A percentile compares a stretch with the other conserved stretches of the same genome.
These are phyloP conservation scores for Synergus umbraculus DNA, from an alignment of 2,888 invertebrate species.

Conservation along the genomic window DNA sequence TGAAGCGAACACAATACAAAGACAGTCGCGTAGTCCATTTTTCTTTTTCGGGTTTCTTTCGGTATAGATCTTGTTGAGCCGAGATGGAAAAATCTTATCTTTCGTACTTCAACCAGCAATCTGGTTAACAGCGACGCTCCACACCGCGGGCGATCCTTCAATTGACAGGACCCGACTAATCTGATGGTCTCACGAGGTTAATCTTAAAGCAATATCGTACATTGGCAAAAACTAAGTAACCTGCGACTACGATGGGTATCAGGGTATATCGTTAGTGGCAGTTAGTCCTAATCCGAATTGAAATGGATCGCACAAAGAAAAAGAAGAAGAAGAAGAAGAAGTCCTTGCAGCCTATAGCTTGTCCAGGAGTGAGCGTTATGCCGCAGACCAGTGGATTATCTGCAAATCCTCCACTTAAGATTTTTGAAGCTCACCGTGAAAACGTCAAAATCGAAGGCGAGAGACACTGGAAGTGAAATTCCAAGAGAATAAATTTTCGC, in stretches of 20 bases:
- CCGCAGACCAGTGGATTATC: slow-evolving; percentile 54
- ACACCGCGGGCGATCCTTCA: slow-evolving; percentile 43
- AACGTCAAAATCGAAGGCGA: slow-evolving; percentile 62
- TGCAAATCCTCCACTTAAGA: slow-evolving; percentile 57
- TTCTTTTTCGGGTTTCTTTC: slow-evolving; percentile 29
- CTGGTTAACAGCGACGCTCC: slow-evolving; percentile 65
- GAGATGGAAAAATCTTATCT: slow-evolving; percentile 58
- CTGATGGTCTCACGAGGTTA: slow-evolving; percentile 41
- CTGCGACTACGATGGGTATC: slow-evolving; percentile 28
- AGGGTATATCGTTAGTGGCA: slow-evolving; percentile 9
- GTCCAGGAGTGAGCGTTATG: slow-evolving; percentile 55
- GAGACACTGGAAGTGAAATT: slow-evolving; percentile 8
- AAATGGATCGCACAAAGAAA: slow-evolving; percentile 61
- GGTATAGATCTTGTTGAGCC: slow-evolving; percentile 3
- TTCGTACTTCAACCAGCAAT: slow-evolving; percentile 66
- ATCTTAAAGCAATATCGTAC: slow-evolving; percentile 30
- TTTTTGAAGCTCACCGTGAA: slow-evolving; percentile 60
- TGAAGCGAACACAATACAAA: slow-evolving; percentile 32
- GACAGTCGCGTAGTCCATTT: slow-evolving; percentile 38
- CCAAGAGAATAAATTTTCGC: slow-evolving; percentile 6
- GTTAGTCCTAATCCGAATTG: slow-evolving; percentile 66
- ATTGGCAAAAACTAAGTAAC: slow-evolving; percentile 28
- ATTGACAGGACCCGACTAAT: slow-evolving; percentile 59
- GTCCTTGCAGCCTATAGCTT: slow-evolving; percentile 10
- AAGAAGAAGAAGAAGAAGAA: neutral